phyloP scores from a whole-genome alignment of 2,888 invertebrate species.

The Falcaria lacertinaria region DNA sequence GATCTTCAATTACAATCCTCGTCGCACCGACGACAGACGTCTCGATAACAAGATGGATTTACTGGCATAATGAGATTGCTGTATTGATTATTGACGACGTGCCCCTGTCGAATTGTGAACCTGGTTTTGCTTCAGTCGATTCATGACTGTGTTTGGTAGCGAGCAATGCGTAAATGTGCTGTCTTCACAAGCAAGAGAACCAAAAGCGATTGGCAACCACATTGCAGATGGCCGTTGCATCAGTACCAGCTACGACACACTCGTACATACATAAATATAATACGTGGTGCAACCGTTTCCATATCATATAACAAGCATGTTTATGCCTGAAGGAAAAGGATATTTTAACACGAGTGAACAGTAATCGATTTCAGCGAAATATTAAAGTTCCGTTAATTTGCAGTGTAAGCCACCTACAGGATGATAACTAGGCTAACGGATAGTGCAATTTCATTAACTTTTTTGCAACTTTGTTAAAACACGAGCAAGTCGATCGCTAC shows the following conservation, averaged over 20 bases:
- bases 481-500: too few species aligned
- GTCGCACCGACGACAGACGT: neutral
- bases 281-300: constrained; percentile 23
- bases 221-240: constrained; percentile 6
- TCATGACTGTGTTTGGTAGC: neutral
- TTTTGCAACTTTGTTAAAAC: too few species aligned
- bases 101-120: neutral
- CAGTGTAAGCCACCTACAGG: neutral
- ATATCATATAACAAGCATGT: constrained; percentile 14
- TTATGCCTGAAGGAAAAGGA: constrained; percentile 17
- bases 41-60: constrained; percentile 6
- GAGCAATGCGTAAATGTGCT: neutral
- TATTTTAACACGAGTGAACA: constrained; percentile 18
- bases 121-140: neutral
- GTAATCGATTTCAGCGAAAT: constrained; percentile 9
- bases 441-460: too few species aligned
- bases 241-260: constrained; percentile 4
- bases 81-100: constrained; percentile 1
- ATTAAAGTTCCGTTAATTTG: neutral
- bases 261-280: neutral
- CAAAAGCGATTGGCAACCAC: constrained; percentile 1
- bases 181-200: neutral
- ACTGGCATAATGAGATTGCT: constrained; percentile 5
- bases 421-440: neutral
- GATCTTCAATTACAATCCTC: constrained; percentile 1